phyloP scores from a whole-genome alignment of 2,113 vertebrate species.

The Helogale parvula region DNA sequence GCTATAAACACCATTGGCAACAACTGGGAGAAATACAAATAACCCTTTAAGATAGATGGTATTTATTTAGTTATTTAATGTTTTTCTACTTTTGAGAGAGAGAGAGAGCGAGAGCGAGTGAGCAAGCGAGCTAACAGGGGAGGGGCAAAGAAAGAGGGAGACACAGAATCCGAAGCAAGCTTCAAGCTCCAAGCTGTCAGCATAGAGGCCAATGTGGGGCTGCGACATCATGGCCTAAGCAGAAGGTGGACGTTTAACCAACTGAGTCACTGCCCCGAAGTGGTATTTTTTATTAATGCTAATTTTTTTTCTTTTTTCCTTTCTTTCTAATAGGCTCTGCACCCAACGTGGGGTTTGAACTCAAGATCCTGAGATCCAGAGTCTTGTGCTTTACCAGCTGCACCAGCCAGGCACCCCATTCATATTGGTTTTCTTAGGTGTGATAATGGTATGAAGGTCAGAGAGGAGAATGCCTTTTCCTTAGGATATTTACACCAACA shows the following conservation, averaged over 20 bases:
- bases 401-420: neutral
- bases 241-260: no score
- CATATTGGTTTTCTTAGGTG: neutral
- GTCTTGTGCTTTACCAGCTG: neutral
- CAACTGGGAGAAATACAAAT: neutral
- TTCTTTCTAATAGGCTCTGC: neutral
- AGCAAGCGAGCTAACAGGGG: no score
- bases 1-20: neutral
- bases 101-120: no score
- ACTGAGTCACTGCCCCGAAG: no score
- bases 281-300: neutral
- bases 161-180: no score
- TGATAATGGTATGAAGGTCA: neutral
- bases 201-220: no score
- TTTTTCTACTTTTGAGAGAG: no score
- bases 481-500: neutral
- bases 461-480: neutral
- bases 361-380: neutral
- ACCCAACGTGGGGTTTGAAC: neutral
- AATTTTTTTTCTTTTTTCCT: neutral
- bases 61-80: no score
- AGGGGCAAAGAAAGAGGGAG: no score
- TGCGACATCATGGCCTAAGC: no score
- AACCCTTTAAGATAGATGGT: neutral
- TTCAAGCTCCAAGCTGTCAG: no score